Percentiles rank a stretch among this genome's conserved stretches.
Evolutionary conservation across 2,113 vertebrate genomes (phyloP).

Genomic region (Morone chrysops): DNA sequence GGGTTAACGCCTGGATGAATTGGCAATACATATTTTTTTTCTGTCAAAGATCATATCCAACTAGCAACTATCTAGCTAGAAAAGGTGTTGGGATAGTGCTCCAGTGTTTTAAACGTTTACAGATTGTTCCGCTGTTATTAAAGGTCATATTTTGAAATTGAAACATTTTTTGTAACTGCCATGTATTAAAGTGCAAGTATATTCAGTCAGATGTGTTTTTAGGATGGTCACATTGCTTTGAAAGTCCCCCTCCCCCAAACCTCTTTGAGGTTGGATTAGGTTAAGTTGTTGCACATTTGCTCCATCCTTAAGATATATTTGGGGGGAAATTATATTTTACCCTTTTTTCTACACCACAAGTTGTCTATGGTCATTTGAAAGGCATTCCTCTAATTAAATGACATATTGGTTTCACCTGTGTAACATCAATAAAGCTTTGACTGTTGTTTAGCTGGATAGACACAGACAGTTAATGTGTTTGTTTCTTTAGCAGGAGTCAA

Average conservation of each 20-base stretch:
- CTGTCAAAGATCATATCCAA: no score
- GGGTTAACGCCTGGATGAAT: not conserved
- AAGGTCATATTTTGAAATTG: not conserved
- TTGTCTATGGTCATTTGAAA: conserved; percentile 4
- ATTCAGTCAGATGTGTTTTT: not conserved
- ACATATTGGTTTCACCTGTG: conserved; percentile 14
- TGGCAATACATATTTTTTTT: conserved; percentile 12
- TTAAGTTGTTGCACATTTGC: not conserved
- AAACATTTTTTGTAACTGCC: not conserved
- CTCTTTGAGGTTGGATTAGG: no score
- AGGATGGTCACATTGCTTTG: no score
- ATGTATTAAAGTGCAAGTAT: not conserved
- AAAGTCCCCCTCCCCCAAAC: not conserved
- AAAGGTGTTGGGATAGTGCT: not conserved
- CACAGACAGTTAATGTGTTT: conserved; percentile 7
- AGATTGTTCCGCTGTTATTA: not conserved
- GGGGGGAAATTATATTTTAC: not conserved
- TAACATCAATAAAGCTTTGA: conserved; percentile 18
- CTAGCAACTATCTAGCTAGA: no score
- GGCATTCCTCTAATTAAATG: not conserved
- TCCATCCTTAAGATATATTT: not conserved
- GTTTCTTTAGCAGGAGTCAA: not conserved
- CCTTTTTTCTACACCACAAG: rapidly evolving
- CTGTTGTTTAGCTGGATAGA: conserved; percentile 15
- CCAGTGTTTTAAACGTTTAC: not conserved